Conservation (phyloP, 2,888 invertebrate genomes). For the Leptinotarsa haldemani region DNA sequence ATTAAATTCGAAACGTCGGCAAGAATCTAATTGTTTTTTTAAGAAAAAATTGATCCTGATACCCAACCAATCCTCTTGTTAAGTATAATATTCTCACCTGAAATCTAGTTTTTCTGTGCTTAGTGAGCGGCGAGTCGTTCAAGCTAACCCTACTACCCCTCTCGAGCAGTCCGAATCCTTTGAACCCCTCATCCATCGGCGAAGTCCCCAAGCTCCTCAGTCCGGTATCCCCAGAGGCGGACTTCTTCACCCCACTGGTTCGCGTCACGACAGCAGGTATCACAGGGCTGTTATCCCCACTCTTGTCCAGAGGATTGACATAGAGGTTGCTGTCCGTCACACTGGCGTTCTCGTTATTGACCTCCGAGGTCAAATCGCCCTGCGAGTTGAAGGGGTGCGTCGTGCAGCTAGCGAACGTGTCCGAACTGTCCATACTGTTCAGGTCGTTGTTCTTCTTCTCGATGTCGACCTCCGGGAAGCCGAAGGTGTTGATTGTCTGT, state of each 20-base stretch:
- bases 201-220: conserved; percentile 75
- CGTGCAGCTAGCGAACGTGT: conserved; percentile 96
- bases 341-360: conserved; percentile 59
- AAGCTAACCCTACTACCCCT: conserved; percentile 71
- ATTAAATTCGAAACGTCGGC: too few species aligned
- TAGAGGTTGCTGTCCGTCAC: conserved; percentile 82
- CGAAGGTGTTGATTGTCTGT: conserved; percentile 37
- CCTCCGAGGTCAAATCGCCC: conserved; percentile 67
- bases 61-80: too few species aligned
- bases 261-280: conserved; percentile 55
- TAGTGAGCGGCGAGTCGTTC: conserved; percentile 77
- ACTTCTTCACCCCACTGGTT: conserved; percentile 75
- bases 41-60: too few species aligned
- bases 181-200: conserved; percentile 70
- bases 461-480: conserved; percentile 52
- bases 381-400: conserved; percentile 91
- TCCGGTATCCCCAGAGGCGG: conserved; percentile 82
- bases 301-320: conserved; percentile 86
- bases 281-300: conserved; percentile 65
- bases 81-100: conserved; percentile 69
- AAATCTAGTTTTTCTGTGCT: conserved; percentile 87
- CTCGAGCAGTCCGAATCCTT: conserved; percentile 65
- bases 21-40: too few species aligned
- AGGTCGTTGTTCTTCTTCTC: conserved; percentile 65
- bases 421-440: conserved; percentile 81